Percentiles rank a stretch among this genome's conserved stretches.
Conservation (phyloP, 2,888 invertebrate genomes). For the Cyclophora punctaria region DNA sequence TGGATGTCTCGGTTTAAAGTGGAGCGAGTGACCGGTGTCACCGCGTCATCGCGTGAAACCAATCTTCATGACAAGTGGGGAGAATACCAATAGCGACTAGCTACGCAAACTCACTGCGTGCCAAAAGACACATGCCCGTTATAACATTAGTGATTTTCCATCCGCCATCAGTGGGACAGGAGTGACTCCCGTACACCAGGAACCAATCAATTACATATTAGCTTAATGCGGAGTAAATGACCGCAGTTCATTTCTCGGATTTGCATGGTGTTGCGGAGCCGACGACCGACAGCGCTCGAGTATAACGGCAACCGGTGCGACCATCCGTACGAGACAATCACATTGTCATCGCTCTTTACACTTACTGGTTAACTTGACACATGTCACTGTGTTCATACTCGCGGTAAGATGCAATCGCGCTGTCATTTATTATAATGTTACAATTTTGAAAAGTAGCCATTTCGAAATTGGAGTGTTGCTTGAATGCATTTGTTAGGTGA, state of each 20-base stretch:
- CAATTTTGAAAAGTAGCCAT: constrained; percentile 1
- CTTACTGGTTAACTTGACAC: constrained; percentile 8
- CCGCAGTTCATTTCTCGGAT: constrained; percentile 44
- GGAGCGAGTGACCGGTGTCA: constrained; percentile 27
- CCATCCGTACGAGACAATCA: constrained; percentile 38
- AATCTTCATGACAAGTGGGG: not conserved
- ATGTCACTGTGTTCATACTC: not conserved
- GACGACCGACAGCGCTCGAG: constrained; percentile 33
- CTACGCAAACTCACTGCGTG: constrained; percentile 25
- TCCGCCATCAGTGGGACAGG: constrained; percentile 62
- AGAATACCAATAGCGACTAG: constrained; percentile 2
- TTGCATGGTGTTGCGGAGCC: constrained; percentile 50
- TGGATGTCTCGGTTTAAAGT: constrained; percentile 26
- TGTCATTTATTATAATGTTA: constrained; percentile 7
- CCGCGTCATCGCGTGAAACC: too few species aligned
- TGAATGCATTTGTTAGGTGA: not conserved
- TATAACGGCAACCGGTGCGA: constrained; percentile 33
- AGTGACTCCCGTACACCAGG: constrained; percentile 54
- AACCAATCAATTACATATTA: constrained; percentile 73
- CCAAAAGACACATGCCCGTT: constrained; percentile 54
- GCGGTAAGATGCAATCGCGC: not conserved
- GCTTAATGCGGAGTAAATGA: constrained; percentile 67
- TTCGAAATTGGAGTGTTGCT: too few species aligned
- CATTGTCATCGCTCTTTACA: constrained; percentile 40
- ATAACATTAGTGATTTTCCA: constrained; percentile 69